Conservation (phyloP, 2,888 invertebrate species). For the Litoditis marina region DNA sequence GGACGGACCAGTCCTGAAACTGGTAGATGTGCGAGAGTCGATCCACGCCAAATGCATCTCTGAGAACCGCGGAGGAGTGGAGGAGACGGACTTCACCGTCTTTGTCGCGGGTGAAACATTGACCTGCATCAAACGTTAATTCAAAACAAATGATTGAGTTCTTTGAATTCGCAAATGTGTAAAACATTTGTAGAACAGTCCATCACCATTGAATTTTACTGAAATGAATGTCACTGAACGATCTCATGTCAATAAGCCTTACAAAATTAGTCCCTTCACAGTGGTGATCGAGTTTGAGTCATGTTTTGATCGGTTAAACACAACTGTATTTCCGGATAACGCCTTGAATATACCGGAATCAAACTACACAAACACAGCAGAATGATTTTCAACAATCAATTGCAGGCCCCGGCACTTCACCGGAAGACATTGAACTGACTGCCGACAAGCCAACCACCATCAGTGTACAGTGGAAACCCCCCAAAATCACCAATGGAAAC, state of each 20-base stretch:
- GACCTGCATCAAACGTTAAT: too few species aligned
- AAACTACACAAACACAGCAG: too few species aligned
- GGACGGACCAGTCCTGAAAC: conserved; percentile 45
- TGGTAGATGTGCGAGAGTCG: conserved; percentile 50
- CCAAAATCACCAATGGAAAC: conserved; percentile 57
- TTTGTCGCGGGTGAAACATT: conserved; percentile 53
- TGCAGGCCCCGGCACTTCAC: conserved; percentile 56
- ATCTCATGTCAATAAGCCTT: too few species aligned
- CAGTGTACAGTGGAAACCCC: conserved; percentile 54
- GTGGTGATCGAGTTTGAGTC: neutral
- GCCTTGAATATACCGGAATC: too few species aligned
- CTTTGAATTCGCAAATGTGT: too few species aligned
- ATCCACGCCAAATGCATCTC: conserved; percentile 53
- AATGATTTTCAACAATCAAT: too few species aligned
- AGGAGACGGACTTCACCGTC: conserved; percentile 51
- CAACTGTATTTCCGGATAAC: too few species aligned
- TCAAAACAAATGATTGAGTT: too few species aligned
- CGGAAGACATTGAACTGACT: conserved; percentile 53
- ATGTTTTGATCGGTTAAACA: neutral
- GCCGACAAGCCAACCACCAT: conserved; percentile 57
- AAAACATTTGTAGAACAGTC: too few species aligned
- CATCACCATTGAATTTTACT: too few species aligned
- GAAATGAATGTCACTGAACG: too few species aligned
- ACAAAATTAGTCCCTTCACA: too few species aligned
- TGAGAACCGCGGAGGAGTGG: conserved; percentile 55